Evolutionary conservation across 2,797 vertebrate genomes (phyloP).

Genomic region (Falco biarmicus): DNA sequence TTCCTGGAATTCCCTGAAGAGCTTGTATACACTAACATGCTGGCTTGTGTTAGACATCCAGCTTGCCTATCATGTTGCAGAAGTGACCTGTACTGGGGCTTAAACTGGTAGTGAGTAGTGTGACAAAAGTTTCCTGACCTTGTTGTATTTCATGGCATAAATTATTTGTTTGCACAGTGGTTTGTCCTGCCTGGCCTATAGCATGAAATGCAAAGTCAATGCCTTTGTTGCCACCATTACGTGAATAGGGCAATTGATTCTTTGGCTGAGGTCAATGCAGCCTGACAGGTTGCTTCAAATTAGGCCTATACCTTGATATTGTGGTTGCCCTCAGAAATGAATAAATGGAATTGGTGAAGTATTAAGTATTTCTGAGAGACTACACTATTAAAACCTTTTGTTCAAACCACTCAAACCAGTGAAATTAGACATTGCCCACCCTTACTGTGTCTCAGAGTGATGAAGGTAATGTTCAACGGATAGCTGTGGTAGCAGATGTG

Average conservation of each 20-base stretch:
- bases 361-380: neutral
- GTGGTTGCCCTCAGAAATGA: neutral
- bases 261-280: neutral
- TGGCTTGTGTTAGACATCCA: neutral
- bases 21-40: neutral
- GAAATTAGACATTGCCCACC: neutral
- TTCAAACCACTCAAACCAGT: neutral
- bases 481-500: neutral
- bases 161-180: neutral
- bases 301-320: neutral
- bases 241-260: neutral
- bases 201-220: neutral
- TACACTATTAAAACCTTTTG: neutral
- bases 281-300: neutral
- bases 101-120: neutral
- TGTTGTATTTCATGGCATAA: neutral
- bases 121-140: neutral
- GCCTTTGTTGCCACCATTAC: neutral
- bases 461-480: neutral
- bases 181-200: neutral
- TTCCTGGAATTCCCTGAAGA: neutral
- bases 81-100: neutral
- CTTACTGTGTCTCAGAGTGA: neutral
- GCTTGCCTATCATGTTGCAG: neutral
- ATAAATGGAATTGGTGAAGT: neutral